Conservation (phyloP, 2,113 vertebrate genomes). For the Anarrhichthys ocellatus region DNA sequence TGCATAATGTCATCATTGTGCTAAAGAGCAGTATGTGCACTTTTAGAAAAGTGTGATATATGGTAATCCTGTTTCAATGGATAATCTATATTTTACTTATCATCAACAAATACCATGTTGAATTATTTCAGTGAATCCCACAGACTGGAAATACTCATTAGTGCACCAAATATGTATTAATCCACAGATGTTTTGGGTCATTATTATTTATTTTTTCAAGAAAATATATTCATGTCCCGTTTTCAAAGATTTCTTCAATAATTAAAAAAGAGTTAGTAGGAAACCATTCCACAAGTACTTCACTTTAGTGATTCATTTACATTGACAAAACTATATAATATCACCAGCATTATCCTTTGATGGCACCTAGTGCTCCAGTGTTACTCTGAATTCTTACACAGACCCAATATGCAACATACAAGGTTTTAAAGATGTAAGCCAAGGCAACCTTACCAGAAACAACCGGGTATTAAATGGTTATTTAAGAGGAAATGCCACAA, state of each 20-base stretch:
- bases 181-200: background rate
- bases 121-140: background rate
- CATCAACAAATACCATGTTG: background rate
- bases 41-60: no score
- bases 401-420: no score
- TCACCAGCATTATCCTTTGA: background rate
- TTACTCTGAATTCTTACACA: no score
- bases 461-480: no score
- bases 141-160: background rate
- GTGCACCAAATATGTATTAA: background rate
- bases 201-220: background rate
- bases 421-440: no score
- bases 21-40: no score
- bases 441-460: no score
- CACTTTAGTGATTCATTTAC: no score
- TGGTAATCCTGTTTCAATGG: background rate
- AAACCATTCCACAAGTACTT: no score
- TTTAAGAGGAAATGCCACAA: background rate
- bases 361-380: no score
- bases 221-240: background rate
- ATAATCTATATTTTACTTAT: background rate
- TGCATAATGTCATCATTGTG: background rate
- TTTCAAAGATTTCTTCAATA: background rate
- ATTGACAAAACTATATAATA: background rate
- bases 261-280: no score